Evolutionary conservation across 2,888 invertebrate species (phyloP), one percentile per base, ranked within the genome.

Genomic region (Sarcophaga carnaria): DNA sequence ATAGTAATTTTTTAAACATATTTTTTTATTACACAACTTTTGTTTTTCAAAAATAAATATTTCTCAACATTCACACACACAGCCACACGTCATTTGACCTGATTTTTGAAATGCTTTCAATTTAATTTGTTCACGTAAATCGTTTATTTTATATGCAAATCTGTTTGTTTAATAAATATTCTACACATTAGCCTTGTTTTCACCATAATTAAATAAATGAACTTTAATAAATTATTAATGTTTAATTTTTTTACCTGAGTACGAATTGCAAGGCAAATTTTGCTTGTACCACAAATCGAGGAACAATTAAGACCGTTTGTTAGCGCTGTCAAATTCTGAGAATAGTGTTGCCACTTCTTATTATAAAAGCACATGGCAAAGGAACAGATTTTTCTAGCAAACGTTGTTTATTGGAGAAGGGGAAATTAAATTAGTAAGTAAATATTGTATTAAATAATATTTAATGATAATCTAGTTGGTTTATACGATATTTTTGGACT

Each of bases 41-140:
- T 70, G 37, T 27, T 76, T 72, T 66, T 78, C 45, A 49, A 63
- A 78, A 54, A 70, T 63, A 72, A 22, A n/a, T 63, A 67, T 74
- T 67, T 74, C 77, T 72, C 64, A 66, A 49, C 71, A 78, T 22
- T 77, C 37, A 22, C 75, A 60, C 66, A 67, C 64, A 45, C 54
- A 62, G 66, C 69, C 79, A 81, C 82, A 88, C 88, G 88, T 87
- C 88, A 88, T 71, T 87, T 88, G 88, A 88, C 88, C 88, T 88
- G 83, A 77, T 83, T 87, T 85, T 70, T 49, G 25, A 62, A 54
- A 69, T 66, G 59, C 62, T 69, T 72, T 74, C 25, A 62, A 59
- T 20, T 72, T 45, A 54, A 14, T 54, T 54, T 14, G 4, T 54
- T 54, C 54, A 54, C 17, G 17, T 17, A 54, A 54, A 54, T 54